Base-by-base conservation (phyloP, 1,140 invertebrate species). In the Euura saliciscinereae region DNA sequence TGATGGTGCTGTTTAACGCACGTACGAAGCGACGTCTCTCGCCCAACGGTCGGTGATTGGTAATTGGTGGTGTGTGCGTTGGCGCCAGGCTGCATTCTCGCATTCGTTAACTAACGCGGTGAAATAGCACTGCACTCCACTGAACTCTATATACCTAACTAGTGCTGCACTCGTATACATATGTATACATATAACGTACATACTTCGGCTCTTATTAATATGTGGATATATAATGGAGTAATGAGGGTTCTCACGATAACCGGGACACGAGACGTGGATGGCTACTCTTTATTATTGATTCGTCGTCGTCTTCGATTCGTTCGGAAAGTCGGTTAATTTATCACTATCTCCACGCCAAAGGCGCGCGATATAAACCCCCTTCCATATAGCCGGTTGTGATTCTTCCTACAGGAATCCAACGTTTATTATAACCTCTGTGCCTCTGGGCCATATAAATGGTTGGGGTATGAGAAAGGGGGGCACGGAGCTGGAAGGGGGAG, bases 41-140 rank as follows among this genome's bases (percentile, higher is more conserved):
- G 51, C 13, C 51, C 8, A n/a, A n/a, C 5, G 51, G 13, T 59
- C 13, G 51, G 51, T 59, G 13, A 59, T 59, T n/a, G 51, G 51
- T 59, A n/a, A 8, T 28, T 42, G 43, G 66, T 42, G 28, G 43
- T 69, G 82, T 83, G 78, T 83, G 78, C 78, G 82, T 83, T 85
- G 84, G 83, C 84, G 84, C 84, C 84, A 85, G 83, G 83, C 82
- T 79, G 81, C 84, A 85, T 85, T 85, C 84, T 84, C 83, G 83
- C 81, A 84, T 85, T 85, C 77, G 81, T 85, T 85, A 83, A 82
- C 80, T 71, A 78, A 82, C 77, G 76, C 79, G 67, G 51, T n/a
- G 51, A 59, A 5, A 8, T 59, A 8, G 51, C 8, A n/a, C 51
- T 59, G 3, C 51, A 59, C 51, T 28, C 28, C 28, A 28, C 28